Conservation (phyloP, 2,113 vertebrate species). For the Rhinopomastus cyanomelas region DNA sequence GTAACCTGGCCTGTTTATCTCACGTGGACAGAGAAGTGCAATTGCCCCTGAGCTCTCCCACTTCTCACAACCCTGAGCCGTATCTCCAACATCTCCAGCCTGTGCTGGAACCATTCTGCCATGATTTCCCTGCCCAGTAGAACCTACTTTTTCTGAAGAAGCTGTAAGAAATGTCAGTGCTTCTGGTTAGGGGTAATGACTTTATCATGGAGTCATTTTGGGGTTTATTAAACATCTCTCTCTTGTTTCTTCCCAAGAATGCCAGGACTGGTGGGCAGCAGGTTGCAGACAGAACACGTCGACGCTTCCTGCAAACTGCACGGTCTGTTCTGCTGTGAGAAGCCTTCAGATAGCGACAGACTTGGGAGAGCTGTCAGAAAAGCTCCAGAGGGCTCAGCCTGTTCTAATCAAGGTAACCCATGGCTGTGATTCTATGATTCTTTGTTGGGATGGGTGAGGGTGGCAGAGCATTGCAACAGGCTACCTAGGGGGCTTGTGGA, state of each 20-base stretch:
- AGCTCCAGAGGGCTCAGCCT: constrained; percentile 70
- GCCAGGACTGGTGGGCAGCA: constrained; percentile 72
- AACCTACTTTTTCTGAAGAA: not conserved
- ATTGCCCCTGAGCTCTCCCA: not conserved
- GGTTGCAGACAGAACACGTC: constrained; percentile 70
- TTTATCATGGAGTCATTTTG: not conserved
- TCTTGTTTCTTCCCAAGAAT: constrained; percentile 55
- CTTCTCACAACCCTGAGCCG: not conserved
- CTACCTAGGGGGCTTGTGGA: no score
- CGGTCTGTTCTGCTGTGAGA: constrained; percentile 67
- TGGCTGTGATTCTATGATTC: no score
- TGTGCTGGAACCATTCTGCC: not conserved
- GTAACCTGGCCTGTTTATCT: not conserved
- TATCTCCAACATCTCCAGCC: not conserved
- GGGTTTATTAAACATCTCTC: not conserved
- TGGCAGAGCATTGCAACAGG: no score
- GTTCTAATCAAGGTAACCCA: constrained; percentile 76
- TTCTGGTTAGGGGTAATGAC: not conserved
- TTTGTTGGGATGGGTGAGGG: no score
- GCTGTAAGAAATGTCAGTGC: not conserved
- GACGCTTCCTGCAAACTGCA: constrained; percentile 64
- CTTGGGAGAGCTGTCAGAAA: constrained; percentile 44
- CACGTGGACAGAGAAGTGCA: not conserved
- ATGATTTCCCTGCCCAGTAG: not conserved
- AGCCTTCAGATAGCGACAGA: constrained; percentile 63